These are phyloP conservation scores for Chondrosia reniformis DNA, from an alignment of 37 sponge, comb jelly and placozoan species.

Conservation along the genomic window DNA sequence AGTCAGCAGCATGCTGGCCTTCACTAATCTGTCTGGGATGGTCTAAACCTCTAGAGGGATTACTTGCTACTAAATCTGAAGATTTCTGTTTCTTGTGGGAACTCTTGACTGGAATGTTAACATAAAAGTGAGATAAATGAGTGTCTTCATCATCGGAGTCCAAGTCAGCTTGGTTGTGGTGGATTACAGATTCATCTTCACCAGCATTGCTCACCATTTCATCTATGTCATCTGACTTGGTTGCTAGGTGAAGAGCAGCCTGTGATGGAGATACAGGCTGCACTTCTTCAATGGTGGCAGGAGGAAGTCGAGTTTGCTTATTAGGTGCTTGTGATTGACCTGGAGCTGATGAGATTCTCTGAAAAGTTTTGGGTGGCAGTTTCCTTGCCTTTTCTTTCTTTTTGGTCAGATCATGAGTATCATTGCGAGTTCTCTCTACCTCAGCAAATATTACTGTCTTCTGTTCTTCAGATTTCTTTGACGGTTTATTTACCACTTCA, in stretches of 20 bases:
- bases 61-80: too few relatives aligned
- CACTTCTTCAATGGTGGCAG: not conserved
- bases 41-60: not conserved
- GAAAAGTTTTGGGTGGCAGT: not conserved
- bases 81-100: not conserved
- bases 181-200: not conserved
- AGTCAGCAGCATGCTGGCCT: not conserved
- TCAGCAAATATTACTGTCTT: not conserved
- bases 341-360: constrained; percentile 3
- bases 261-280: not conserved
- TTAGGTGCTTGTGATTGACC: not conserved
- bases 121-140: not conserved
- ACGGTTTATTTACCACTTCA: not conserved
- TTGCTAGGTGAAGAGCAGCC: too few relatives aligned
- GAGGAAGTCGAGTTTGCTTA: not conserved
- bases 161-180: not conserved
- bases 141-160: constrained; percentile 14
- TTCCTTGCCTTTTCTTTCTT: constrained; percentile 5
- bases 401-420: not conserved
- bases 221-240: not conserved
- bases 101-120: not conserved
- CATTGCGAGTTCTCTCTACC: not conserved
- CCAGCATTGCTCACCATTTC: constrained; percentile 8
- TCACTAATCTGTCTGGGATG: not conserved
- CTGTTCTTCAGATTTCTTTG: not conserved